These are phyloP conservation scores for Drosophila antonietae DNA, from an alignment of 2,888 invertebrate genomes.

Conservation along the genomic window DNA sequence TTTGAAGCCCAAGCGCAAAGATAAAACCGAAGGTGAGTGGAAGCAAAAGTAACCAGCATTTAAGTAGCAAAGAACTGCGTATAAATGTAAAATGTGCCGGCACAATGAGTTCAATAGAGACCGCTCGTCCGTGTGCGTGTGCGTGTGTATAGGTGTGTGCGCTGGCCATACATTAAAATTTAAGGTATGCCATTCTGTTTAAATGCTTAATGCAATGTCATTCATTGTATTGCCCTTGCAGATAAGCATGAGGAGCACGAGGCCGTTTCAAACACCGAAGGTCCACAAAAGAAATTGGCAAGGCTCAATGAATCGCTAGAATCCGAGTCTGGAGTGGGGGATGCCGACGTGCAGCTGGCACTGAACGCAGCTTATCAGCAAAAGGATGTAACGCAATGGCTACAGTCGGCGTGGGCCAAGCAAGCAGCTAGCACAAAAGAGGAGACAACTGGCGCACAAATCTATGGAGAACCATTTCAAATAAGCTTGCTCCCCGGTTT, in stretches of 20 bases:
- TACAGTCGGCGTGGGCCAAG: constrained; percentile 63
- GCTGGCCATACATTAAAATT: constrained; percentile 63
- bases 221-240: constrained; percentile 78
- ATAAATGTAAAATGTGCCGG: constrained; percentile 58
- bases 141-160: constrained; percentile 42
- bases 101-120: constrained; percentile 48
- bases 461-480: constrained; percentile 89
- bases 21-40: constrained; percentile 68
- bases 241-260: constrained; percentile 42
- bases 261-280: constrained; percentile 30
- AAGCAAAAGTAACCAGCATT: constrained; percentile 39
- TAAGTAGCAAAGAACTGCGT: constrained; percentile 37
- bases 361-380: constrained; percentile 63
- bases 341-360: constrained; percentile 45
- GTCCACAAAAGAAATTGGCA: constrained; percentile 64
- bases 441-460: constrained; percentile 58
- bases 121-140: constrained; percentile 46
- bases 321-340: constrained; percentile 1
- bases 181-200: constrained; percentile 78
- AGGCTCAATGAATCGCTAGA: constrained; percentile 41
- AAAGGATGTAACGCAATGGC: constrained; percentile 59
- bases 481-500: constrained; percentile 88
- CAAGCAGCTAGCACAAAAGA: constrained; percentile 54
- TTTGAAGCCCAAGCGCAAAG: constrained; percentile 57
- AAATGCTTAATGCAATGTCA: constrained; percentile 75